phyloP scores from a whole-genome alignment of 2,888 invertebrate genomes.

The Pristionchus mayeri region DNA sequence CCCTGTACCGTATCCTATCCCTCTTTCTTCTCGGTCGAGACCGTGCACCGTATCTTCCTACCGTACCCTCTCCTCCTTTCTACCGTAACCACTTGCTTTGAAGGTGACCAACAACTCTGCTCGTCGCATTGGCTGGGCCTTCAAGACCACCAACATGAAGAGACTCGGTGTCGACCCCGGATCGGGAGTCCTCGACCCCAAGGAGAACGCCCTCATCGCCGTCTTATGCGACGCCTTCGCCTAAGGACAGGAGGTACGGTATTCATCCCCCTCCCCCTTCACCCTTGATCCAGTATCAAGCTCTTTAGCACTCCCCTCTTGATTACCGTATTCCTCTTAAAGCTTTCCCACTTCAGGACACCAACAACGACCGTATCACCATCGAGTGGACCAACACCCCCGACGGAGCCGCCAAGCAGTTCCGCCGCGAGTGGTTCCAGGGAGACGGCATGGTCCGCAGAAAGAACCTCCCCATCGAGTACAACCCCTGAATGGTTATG shows the following conservation, averaged over 20 bases:
- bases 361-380: constrained; percentile 21
- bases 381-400: constrained; percentile 33
- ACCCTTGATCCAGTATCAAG: neutral
- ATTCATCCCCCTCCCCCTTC: neutral
- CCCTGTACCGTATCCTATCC: neutral
- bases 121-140: constrained; percentile 70
- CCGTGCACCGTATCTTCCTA: neutral
- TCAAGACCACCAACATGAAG: constrained; percentile 73
- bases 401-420: constrained; percentile 32
- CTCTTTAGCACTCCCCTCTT: neutral
- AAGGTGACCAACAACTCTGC: constrained; percentile 49
- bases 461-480: constrained; percentile 29
- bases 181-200: constrained; percentile 71
- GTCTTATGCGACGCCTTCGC: constrained; percentile 72
- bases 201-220: constrained; percentile 67
- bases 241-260: constrained; percentile 55
- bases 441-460: constrained; percentile 38
- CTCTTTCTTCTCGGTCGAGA: neutral
- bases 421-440: constrained; percentile 35
- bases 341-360: neutral
- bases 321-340: neutral
- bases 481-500: constrained; percentile 12
- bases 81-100: neutral
- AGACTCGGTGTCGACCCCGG: constrained; percentile 70
- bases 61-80: neutral